Percentiles rank a stretch among this genome's conserved stretches.
These are phyloP conservation scores for Tenthredo livida DNA, from an alignment of 2,888 invertebrate genomes.

Conservation along the genomic window DNA sequence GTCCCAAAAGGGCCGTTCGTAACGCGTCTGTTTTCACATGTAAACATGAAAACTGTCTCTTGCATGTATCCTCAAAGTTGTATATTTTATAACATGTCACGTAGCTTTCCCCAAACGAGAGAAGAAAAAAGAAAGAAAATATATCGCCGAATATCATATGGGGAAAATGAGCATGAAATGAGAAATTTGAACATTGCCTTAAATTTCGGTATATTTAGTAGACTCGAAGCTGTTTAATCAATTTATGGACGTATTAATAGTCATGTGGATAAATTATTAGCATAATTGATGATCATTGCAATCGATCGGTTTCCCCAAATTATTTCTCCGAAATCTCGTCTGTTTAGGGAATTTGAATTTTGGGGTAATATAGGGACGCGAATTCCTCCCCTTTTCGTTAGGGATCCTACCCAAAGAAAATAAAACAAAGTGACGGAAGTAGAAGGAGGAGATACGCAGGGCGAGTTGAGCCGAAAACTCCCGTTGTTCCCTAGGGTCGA, in stretches of 20 bases:
- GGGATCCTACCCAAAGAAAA: conserved; percentile 1
- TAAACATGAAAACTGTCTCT: neutral
- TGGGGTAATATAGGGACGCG: neutral
- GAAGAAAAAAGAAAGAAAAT: neutral
- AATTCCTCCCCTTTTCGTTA: neutral
- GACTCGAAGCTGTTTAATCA: neutral
- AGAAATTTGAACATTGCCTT: neutral
- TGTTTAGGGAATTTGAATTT: neutral
- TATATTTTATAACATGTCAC: neutral
- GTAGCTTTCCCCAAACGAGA: neutral
- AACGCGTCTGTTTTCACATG: conserved; percentile 6
- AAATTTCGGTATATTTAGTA: too few relatives aligned
- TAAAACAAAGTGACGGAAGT: conserved; percentile 41
- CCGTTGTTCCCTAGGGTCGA: conserved; percentile 27
- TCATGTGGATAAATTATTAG: neutral
- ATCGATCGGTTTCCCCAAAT: neutral
- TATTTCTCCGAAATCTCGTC: neutral
- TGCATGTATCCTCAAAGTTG: neutral
- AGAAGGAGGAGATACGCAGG: neutral
- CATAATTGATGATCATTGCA: neutral
- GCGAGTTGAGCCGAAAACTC: conserved; percentile 1
- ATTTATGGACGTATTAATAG: neutral
- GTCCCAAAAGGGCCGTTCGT: neutral
- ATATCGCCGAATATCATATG: neutral
- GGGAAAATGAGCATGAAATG: neutral